phyloP scores from a whole-genome alignment of 2,113 vertebrate species.

The Plecturocebus donacophilus region DNA sequence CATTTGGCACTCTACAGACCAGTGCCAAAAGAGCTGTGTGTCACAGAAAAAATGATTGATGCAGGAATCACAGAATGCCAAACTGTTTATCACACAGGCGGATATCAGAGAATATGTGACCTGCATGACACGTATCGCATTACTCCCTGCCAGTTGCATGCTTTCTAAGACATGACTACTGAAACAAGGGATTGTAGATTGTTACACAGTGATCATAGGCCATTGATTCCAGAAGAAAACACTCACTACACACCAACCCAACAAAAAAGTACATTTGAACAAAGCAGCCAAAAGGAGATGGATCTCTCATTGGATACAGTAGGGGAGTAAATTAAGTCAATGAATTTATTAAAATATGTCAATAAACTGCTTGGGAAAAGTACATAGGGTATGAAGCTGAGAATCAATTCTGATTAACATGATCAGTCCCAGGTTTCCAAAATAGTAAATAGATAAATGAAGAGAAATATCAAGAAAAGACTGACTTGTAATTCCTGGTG shows the following conservation, averaged over 20 bases:
- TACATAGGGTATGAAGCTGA: constrained; percentile 58
- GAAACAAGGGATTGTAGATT: constrained; percentile 41
- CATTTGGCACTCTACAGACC: constrained; percentile 8
- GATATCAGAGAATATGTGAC: constrained; percentile 56
- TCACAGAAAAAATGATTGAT: constrained; percentile 68
- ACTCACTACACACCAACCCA: constrained; percentile 54
- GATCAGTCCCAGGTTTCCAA: constrained; percentile 40
- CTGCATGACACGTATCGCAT: background rate
- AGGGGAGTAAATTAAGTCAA: constrained; percentile 61
- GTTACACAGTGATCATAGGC: constrained; percentile 50
- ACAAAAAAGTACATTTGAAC: constrained; percentile 61
- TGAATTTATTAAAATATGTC: background rate
- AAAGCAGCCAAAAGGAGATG: constrained; percentile 63
- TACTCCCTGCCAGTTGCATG: background rate
- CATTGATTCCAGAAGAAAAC: constrained; percentile 61
- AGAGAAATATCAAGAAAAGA: constrained; percentile 52
- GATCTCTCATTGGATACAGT: constrained; percentile 4
- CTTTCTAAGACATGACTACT: constrained; percentile 14
- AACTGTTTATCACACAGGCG: constrained; percentile 29
- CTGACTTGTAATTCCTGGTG: constrained; percentile 39
- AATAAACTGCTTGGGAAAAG: constrained; percentile 51
- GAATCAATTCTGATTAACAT: background rate
- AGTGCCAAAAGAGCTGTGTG: constrained; percentile 44
- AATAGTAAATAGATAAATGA: constrained; percentile 56
- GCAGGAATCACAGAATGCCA: background rate